A percentile compares a stretch with the other conserved stretches of the same genome.
These are phyloP conservation scores for Cecidostiba fungosa DNA, from an alignment of 2,888 invertebrate species.

Conservation along the genomic window DNA sequence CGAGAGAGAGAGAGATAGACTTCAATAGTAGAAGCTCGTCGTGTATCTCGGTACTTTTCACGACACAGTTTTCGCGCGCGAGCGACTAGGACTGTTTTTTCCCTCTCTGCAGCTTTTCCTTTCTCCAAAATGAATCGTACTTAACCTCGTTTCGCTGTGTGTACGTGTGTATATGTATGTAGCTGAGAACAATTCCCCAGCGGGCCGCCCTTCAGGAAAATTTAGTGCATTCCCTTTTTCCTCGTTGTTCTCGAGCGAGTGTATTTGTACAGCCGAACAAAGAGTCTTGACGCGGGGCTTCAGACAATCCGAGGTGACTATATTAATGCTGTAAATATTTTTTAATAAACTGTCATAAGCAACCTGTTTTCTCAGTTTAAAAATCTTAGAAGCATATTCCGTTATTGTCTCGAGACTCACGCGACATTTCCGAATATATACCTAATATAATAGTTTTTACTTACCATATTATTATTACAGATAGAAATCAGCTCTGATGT, in stretches of 20 bases:
- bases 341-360: no score
- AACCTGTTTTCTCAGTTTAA: no score
- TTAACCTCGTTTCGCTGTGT: constrained; percentile 50
- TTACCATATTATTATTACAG: no score
- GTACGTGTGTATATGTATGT: neutral
- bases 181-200: constrained; percentile 5
- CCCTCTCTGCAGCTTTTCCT: neutral
- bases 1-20: neutral
- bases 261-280: constrained; percentile 44
- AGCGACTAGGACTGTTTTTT: neutral
- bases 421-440: no score
- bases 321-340: neutral
- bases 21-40: neutral
- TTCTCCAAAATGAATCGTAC: constrained; percentile 36
- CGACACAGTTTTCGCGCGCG: constrained; percentile 1
- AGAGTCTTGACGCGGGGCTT: constrained; percentile 7
- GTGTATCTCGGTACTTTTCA: neutral
- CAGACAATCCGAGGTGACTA: neutral
- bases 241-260: neutral
- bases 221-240: constrained; percentile 39
- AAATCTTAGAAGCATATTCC: no score
- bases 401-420: no score
- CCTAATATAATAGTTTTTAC: no score
- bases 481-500: no score
- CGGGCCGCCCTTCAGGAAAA: constrained; percentile 12